A percentile compares a stretch with the other conserved stretches of the same genome.
These are phyloP conservation scores for Urocolius indicus DNA, from an alignment of 2,113 vertebrate genomes.

Conservation along the genomic window DNA sequence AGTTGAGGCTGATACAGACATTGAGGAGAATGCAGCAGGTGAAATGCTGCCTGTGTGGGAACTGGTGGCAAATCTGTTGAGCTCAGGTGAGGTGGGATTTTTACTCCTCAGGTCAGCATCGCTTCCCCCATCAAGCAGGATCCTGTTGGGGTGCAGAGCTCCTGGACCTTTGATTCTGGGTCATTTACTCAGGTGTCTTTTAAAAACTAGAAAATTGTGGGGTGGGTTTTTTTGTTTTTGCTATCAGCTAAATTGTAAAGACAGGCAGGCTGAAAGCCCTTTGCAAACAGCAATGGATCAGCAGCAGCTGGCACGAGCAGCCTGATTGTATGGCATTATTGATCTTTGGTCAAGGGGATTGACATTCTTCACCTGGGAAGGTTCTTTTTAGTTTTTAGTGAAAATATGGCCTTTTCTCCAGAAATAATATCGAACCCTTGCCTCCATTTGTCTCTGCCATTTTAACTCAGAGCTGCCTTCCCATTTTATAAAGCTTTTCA, in stretches of 20 bases:
- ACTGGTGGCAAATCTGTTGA: background rate
- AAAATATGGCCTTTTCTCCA: background rate
- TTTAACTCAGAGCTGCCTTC: background rate
- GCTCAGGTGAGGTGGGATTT: background rate
- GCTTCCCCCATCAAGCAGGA: accelerated
- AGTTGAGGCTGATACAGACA: background rate
- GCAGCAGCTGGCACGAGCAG: background rate
- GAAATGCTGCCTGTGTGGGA: background rate
- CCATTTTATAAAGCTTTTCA: background rate
- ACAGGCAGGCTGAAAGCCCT: background rate
- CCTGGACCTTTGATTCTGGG: background rate
- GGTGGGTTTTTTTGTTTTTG: too few relatives aligned
- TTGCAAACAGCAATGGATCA: slow-evolving; percentile 50
- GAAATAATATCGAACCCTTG: background rate
- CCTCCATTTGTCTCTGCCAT: background rate
- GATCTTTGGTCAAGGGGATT: slow-evolving; percentile 21
- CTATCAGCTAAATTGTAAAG: slow-evolving; percentile 4
- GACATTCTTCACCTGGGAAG: slow-evolving; percentile 31
- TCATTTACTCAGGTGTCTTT: background rate
- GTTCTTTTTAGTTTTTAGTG: background rate
- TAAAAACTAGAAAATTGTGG: background rate
- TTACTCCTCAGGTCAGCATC: background rate
- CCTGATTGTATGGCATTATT: background rate
- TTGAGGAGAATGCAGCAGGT: background rate
- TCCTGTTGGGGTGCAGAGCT: background rate